Evolutionary conservation across 2,797 vertebrate species (phyloP).

Genomic region (Silurus aristotelis): DNA sequence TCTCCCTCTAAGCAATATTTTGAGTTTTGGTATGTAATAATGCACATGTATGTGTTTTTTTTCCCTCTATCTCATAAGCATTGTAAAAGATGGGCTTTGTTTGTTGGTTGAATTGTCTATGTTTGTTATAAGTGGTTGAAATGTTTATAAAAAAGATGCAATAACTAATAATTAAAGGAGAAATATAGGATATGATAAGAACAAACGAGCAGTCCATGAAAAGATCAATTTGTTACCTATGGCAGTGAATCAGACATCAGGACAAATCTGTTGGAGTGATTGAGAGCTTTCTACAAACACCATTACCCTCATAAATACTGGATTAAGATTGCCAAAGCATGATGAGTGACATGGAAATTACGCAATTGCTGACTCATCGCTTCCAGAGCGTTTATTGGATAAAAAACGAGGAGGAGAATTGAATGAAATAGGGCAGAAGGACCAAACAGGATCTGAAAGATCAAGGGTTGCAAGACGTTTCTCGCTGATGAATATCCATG

Average conservation of each 20-base stretch:
- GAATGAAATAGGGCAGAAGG: constrained; percentile 41
- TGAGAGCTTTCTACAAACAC: constrained; percentile 2
- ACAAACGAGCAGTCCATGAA: not conserved
- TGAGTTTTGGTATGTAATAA: no score
- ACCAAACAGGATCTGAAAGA: constrained; percentile 39
- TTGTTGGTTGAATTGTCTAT: no score
- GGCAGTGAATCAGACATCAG: not conserved
- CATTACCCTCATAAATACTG: not conserved
- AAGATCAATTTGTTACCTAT: not conserved
- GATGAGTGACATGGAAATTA: constrained; percentile 22
- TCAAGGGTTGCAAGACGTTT: constrained; percentile 19
- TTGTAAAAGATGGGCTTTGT: no score
- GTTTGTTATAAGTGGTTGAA: no score
- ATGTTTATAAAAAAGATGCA: no score
- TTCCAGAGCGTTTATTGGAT: constrained; percentile 42
- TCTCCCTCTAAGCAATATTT: no score
- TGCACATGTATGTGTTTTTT: no score
- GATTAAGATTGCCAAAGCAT: constrained; percentile 13
- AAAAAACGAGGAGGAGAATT: constrained; percentile 38
- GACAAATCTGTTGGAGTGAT: not conserved
- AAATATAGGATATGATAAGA: not conserved
- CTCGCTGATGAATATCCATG: constrained; percentile 29
- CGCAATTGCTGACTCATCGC: constrained; percentile 19
- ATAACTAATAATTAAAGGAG: not conserved
- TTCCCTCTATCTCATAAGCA: no score